Base-by-base conservation (phyloP, 2,113 vertebrate species). In the Oryzias curvinotus region DNA sequence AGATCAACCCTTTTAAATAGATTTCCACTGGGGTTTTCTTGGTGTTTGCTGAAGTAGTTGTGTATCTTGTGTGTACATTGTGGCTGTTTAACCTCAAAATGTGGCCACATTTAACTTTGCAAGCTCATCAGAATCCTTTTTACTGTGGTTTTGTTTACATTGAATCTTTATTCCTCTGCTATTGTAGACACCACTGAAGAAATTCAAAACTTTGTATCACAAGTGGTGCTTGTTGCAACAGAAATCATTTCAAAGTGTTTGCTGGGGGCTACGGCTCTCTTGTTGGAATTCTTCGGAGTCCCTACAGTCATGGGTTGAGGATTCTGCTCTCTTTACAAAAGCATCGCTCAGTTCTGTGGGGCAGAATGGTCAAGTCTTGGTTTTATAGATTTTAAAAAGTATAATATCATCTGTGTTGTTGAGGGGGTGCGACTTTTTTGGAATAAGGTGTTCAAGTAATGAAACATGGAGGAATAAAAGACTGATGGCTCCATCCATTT, bases 401-500 rank as follows among this genome's bases (percentile, higher is more conserved):
- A 36, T 36, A 66, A 79, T 78, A 78, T 74, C 61, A 64, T 80
- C 65, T 75, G 69, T 88, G 82, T 82, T 51, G 61, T 25, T 44
- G 59, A 74, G 69, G 61, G 42, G 50, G 30, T 21, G 14, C 42
- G 52, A 26, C 49, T 75, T 63, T 44, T 65, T 62, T 36, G 63
- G 69, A 69, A 73, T 69, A 75, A 84, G 78, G 62, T 71, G 77
- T 77, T 82, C 57, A 47, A 7, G 73, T 76, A 65, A 85, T 85
- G 84, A 81, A 89, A 90, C 85, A 79, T 72, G 60, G 73, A 72
- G 73, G 68, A 65, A 82, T 71, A 74, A 67, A 26, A 71, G 82
- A 87, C 82, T 72, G 91, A 91, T 90, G 83, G 89, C 83, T 87
- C 89, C 82, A 91, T 84, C 84, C 86, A 85, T 84, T 74, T 43